These are phyloP conservation scores for Dendrolimus pini DNA, from an alignment of 2,888 invertebrate species.

Conservation along the genomic window DNA sequence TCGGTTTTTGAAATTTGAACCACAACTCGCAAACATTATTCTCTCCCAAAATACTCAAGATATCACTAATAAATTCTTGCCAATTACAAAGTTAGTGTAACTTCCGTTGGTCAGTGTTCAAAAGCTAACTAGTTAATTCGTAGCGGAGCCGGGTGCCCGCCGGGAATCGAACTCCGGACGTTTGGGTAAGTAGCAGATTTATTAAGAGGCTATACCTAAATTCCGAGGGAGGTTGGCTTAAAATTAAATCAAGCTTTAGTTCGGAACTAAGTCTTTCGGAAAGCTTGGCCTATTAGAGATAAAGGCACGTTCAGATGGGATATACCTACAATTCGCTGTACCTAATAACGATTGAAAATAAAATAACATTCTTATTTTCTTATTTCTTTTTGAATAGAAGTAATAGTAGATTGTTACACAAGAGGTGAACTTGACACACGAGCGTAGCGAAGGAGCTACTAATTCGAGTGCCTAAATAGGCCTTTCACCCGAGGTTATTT, in stretches of 20 bases:
- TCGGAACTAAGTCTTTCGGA: constrained; percentile 52
- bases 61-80: constrained; percentile 39
- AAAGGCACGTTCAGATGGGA: constrained; percentile 17
- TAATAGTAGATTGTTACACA: too few relatives aligned
- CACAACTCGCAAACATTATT: too few relatives aligned
- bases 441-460: too few relatives aligned
- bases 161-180: constrained; percentile 65
- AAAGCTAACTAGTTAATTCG: constrained; percentile 58
- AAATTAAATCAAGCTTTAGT: constrained; percentile 68
- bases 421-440: too few relatives aligned
- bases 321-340: too few relatives aligned
- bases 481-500: too few relatives aligned
- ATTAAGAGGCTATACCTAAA: constrained; percentile 64
- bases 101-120: constrained; percentile 54
- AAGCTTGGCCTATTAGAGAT: constrained; percentile 45
- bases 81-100: constrained; percentile 42
- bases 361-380: too few relatives aligned
- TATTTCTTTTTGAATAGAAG: too few relatives aligned
- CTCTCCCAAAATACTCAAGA: constrained; percentile 17
- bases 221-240: constrained; percentile 43
- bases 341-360: too few relatives aligned
- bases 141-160: constrained; percentile 41
- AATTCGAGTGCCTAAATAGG: too few relatives aligned
- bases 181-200: constrained; percentile 61
- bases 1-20: too few relatives aligned